A percentile compares a stretch with the other conserved stretches of the same genome.
phyloP scores from a whole-genome alignment of 2,113 vertebrate species.

The Colius striatus region DNA sequence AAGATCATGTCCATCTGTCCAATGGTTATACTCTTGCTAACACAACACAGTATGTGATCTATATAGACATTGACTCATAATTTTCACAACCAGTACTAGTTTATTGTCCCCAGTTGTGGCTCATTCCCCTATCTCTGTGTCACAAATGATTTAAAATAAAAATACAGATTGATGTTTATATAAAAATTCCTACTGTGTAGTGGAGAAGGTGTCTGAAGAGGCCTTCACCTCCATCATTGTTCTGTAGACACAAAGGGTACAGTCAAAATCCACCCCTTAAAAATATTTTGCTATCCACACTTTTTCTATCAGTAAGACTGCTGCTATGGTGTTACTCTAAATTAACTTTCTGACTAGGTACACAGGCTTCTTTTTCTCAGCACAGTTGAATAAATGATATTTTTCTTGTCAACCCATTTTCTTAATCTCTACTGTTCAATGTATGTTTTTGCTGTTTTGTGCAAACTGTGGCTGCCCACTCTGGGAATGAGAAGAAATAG shows the following conservation, averaged over 20 bases:
- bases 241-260: neutral
- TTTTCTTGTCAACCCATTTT: neutral
- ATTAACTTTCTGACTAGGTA: neutral
- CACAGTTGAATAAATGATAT: neutral
- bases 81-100: neutral
- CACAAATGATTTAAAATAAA: neutral
- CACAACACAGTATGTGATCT: neutral
- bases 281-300: neutral
- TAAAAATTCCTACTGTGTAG: neutral
- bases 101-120: neutral
- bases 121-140: neutral
- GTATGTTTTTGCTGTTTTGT: neutral
- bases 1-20: neutral
- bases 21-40: neutral
- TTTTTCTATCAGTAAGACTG: neutral
- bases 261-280: neutral
- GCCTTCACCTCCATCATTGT: neutral
- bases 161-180: neutral
- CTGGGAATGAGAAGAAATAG: neutral
- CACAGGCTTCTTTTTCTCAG: neutral
- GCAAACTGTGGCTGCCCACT: neutral
- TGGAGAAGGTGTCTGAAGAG: neutral
- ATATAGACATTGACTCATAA: neutral
- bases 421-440: neutral
- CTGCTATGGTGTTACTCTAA: neutral